Percentiles rank a stretch among this genome's conserved stretches.
phyloP scores from a whole-genome alignment of 1,140 invertebrate species.

The Trichonephila clavipes region DNA sequence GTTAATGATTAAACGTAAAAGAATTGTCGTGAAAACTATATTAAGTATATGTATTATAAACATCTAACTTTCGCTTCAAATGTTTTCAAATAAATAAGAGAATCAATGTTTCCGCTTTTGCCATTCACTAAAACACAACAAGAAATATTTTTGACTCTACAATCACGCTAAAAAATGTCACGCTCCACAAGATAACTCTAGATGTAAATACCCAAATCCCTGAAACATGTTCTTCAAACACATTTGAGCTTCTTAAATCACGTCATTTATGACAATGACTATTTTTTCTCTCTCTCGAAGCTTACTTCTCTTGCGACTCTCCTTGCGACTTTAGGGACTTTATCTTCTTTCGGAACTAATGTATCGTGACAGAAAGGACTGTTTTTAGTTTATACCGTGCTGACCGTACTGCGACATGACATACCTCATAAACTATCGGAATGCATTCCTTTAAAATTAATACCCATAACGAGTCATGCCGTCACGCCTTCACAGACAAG shows the following conservation, averaged over 20 bases:
- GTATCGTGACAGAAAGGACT: neutral
- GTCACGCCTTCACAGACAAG: neutral
- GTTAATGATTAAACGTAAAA: too few relatives aligned
- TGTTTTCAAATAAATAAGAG: neutral
- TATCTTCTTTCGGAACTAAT: neutral
- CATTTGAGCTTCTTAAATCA: constrained; percentile 5
- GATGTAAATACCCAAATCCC: neutral
- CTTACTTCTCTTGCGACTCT: neutral
- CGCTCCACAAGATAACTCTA: neutral
- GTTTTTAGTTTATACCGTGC: neutral
- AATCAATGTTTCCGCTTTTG: neutral
- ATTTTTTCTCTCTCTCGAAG: neutral
- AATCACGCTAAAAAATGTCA: neutral
- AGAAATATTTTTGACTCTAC: neutral
- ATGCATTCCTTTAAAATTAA: neutral
- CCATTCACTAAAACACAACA: neutral
- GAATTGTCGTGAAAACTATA: too few relatives aligned
- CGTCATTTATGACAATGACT: neutral
- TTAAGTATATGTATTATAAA: neutral
- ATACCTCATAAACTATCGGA: neutral
- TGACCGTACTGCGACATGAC: neutral
- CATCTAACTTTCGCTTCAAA: neutral
- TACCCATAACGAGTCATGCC: neutral
- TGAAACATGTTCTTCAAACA: neutral
- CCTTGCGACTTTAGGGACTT: neutral